phyloP scores from a whole-genome alignment of 1,140 invertebrate species.

The Vollenhovia emeryi region DNA sequence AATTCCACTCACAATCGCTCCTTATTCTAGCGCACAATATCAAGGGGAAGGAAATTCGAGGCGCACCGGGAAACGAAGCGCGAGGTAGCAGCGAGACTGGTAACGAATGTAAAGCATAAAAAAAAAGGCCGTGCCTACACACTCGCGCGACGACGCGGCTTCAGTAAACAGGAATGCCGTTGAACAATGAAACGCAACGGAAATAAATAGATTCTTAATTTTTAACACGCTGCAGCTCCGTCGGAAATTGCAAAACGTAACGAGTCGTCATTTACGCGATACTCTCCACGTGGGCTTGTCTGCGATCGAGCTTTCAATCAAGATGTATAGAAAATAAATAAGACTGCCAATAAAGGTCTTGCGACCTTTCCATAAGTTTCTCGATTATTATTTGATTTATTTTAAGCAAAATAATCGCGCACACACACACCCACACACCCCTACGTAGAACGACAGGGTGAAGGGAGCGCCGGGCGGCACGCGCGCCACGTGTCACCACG shows the following conservation, averaged over 20 bases:
- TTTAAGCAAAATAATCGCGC: background rate
- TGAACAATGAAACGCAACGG: slow-evolving; percentile 12
- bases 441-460: background rate
- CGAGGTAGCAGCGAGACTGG: slow-evolving; percentile 15
- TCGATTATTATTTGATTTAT: background rate
- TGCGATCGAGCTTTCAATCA: no score
- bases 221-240: background rate
- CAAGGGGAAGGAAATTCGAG: slow-evolving; percentile 42
- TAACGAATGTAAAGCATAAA: slow-evolving; percentile 44
- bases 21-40: slow-evolving; percentile 53
- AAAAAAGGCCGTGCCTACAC: background rate
- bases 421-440: no score
- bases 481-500: background rate
- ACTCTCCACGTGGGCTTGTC: background rate
- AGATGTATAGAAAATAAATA: background rate
- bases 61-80: slow-evolving; percentile 37
- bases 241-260: background rate
- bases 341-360: background rate
- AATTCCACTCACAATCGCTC: slow-evolving; percentile 55
- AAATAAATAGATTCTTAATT: slow-evolving; percentile 15
- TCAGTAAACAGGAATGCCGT: slow-evolving; percentile 5
- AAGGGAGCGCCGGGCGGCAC: no score
- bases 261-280: background rate
- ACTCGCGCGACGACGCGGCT: background rate
- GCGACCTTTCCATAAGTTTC: background rate